A percentile compares a stretch with the other conserved stretches of the same genome.
These are phyloP conservation scores for Spea hammondii DNA, from an alignment of 2,797 vertebrate species.

Conservation along the genomic window DNA sequence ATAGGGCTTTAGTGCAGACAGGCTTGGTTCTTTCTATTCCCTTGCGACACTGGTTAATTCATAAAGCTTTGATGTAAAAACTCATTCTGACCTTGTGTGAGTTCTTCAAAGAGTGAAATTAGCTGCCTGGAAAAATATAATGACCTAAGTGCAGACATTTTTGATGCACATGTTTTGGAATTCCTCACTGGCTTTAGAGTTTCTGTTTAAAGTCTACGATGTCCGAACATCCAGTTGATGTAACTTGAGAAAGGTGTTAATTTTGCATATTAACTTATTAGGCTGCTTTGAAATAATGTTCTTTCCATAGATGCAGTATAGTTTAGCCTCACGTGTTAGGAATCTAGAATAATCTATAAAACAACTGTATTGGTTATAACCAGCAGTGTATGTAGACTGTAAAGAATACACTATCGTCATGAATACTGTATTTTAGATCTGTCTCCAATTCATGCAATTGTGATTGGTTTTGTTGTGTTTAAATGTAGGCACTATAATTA, in stretches of 20 bases:
- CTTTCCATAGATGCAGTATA: conserved; percentile 53
- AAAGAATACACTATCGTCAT: no score
- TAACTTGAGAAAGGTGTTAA: conserved; percentile 62
- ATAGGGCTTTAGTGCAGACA: conserved; percentile 73
- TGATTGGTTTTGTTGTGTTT: no score
- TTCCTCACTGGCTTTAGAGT: conserved; percentile 58
- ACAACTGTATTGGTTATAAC: no score
- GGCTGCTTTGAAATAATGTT: conserved; percentile 55
- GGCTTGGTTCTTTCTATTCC: conserved; percentile 67
- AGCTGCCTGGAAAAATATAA: conserved; percentile 75
- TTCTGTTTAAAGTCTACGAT: conserved; percentile 49
- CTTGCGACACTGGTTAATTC: conserved; percentile 79
- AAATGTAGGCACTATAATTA: not conserved
- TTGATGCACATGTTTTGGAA: conserved; percentile 61
- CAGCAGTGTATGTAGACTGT: no score
- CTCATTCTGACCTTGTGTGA: conserved; percentile 78
- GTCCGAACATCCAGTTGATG: conserved; percentile 39
- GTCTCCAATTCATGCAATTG: no score
- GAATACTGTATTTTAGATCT: no score
- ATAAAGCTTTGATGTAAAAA: conserved; percentile 85
- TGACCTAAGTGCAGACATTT: conserved; percentile 68
- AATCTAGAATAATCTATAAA: no score
- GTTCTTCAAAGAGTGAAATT: conserved; percentile 81
- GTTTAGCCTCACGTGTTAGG: no score
- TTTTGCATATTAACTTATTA: conserved; percentile 49